A percentile compares a stretch with the other conserved stretches of the same genome.
Evolutionary conservation across 2,888 invertebrate species (phyloP).

Genomic region (Athripsodes cinereus): DNA sequence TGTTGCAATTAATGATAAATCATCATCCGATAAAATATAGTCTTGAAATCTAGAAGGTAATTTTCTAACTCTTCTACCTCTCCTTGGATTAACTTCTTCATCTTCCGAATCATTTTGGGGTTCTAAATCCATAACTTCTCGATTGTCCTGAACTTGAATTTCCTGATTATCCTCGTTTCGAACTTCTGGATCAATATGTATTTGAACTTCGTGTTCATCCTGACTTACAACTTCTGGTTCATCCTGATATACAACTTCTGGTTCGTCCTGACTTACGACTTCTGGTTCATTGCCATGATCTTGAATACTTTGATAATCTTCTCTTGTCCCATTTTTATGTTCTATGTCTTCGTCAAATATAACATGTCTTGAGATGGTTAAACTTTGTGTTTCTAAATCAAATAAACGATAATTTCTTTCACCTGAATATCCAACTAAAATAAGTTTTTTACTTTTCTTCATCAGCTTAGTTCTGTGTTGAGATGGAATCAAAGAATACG

Average conservation of each 20-base stretch:
- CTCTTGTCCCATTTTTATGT: background rate
- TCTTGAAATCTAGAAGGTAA: background rate
- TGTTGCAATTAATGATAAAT: too few relatives aligned
- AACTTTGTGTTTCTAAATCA: conserved; percentile 24
- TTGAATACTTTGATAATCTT: background rate
- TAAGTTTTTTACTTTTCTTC: conserved; percentile 19
- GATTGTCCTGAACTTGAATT: background rate
- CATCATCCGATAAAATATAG: too few relatives aligned
- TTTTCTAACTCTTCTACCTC: background rate
- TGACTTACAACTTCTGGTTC: background rate
- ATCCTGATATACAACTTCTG: too few relatives aligned
- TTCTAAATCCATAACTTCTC: background rate
- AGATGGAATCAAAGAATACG: conserved; percentile 20
- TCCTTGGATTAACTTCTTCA: background rate
- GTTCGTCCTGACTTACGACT: too few relatives aligned
- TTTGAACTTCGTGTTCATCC: background rate
- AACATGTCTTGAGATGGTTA: conserved; percentile 29
- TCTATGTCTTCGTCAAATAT: conserved; percentile 23
- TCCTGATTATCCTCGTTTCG: background rate
- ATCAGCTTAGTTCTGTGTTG: conserved; percentile 20
- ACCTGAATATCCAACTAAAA: conserved; percentile 25
- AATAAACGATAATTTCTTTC: conserved; percentile 28
- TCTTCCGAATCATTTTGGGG: too few relatives aligned
- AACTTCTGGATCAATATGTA: background rate
- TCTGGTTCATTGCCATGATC: background rate